phyloP scores from a whole-genome alignment of 1,140 invertebrate species.

The Harpegnathos saltator region DNA sequence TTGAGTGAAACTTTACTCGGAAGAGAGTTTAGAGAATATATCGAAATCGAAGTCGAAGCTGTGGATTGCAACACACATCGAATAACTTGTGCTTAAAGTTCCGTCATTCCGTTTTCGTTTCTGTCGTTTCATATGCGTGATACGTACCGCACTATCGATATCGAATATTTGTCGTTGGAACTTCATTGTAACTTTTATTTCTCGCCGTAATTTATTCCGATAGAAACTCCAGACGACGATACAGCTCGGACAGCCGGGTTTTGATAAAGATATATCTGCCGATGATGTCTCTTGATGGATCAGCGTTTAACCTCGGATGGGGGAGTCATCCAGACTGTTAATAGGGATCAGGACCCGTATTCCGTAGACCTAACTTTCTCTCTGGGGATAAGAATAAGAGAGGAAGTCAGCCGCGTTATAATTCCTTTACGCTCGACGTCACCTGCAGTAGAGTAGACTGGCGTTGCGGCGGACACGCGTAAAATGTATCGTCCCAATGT shows the following conservation, averaged over 20 bases:
- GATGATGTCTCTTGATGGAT: slow-evolving; percentile 80
- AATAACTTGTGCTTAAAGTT: not conserved
- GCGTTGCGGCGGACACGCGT: slow-evolving; percentile 42
- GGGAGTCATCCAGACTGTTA: slow-evolving; percentile 59
- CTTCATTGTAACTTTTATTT: no score
- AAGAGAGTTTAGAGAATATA: no score
- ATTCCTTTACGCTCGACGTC: slow-evolving; percentile 54
- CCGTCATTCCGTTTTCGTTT: not conserved
- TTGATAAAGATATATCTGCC: slow-evolving; percentile 71
- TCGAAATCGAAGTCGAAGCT: no score
- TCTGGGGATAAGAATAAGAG: slow-evolving; percentile 49
- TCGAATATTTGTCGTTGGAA: no score
- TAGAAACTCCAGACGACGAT: not conserved
- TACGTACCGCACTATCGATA: not conserved
- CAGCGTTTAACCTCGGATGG: slow-evolving; percentile 66
- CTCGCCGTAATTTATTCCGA: slow-evolving; percentile 40
- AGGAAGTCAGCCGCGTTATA: slow-evolving; percentile 60
- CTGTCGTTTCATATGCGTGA: not conserved
- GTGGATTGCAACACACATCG: no score
- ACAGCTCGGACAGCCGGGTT: no score
- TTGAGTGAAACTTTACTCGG: no score
- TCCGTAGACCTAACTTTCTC: slow-evolving; percentile 53
- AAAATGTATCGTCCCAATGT: slow-evolving; percentile 28
- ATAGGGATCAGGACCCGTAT: slow-evolving; percentile 65
- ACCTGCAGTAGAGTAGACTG: slow-evolving; percentile 49